These are phyloP conservation scores for Lordiphosa fenestrarum DNA, from an alignment of 2,888 invertebrate species.

Conservation along the genomic window DNA sequence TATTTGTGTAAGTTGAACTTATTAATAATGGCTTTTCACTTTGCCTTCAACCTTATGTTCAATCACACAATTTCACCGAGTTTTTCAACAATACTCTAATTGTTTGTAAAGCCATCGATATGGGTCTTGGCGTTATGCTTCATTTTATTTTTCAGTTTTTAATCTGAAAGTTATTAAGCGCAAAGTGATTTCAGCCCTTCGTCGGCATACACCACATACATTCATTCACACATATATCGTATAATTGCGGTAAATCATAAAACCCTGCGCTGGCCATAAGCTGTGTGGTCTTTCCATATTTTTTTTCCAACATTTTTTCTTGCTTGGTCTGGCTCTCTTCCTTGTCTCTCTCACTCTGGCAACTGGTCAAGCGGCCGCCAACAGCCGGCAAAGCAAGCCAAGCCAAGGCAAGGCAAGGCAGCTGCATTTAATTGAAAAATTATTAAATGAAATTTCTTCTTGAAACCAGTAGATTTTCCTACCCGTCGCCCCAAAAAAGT, in stretches of 20 bases:
- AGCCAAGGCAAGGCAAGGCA: slow-evolving; percentile 14
- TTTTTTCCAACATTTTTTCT: slow-evolving; percentile 9
- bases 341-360: slow-evolving; percentile 15
- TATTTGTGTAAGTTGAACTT: no score
- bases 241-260: slow-evolving; percentile 16
- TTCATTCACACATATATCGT: neutral
- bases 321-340: slow-evolving; percentile 2
- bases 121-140: neutral
- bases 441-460: slow-evolving; percentile 62
- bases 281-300: slow-evolving; percentile 11
- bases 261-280: slow-evolving; percentile 6
- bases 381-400: slow-evolving; percentile 11
- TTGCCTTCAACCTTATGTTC: no score
- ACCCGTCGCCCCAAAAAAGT: slow-evolving; percentile 26
- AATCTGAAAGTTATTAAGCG: neutral
- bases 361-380: slow-evolving; percentile 30
- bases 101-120: no score
- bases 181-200: slow-evolving; percentile 23
- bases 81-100: no score
- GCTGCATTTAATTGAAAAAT: slow-evolving; percentile 76
- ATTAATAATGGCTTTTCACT: no score
- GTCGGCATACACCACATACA: neutral
- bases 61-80: no score
- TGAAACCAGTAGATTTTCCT: no score
- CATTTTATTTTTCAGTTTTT: neutral